Conservation (phyloP, 2,113 vertebrate genomes). For the Murina feae region DNA sequence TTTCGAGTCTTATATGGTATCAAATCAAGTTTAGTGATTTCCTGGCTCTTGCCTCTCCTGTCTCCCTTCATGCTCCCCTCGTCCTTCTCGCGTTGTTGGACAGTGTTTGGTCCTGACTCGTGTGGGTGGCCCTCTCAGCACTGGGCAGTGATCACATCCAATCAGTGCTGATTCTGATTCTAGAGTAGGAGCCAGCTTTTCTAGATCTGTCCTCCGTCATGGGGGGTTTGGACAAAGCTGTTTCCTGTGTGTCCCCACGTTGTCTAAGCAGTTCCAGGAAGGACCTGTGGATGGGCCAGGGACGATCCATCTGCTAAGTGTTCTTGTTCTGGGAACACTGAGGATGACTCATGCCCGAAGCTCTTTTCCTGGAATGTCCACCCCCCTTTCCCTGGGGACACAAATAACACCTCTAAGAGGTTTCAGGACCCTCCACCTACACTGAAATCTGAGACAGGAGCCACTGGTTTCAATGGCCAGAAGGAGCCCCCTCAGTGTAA, state of each 20-base stretch:
- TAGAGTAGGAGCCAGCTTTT: background rate
- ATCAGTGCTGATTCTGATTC: background rate
- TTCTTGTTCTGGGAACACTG: background rate
- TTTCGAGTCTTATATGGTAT: background rate
- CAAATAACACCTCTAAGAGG: background rate
- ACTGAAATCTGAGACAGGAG: background rate
- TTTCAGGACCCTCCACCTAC: background rate
- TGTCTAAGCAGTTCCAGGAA: background rate
- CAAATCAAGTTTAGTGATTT: background rate
- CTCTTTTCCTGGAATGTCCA: background rate
- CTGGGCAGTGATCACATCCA: rapidly evolving
- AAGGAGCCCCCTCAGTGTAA: background rate
- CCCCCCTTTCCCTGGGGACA: background rate
- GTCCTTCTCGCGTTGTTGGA: background rate
- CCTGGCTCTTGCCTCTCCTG: background rate
- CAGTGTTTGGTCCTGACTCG: background rate
- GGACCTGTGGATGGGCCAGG: background rate
- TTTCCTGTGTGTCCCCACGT: background rate
- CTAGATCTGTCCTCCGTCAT: background rate
- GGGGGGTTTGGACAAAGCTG: rapidly evolving
- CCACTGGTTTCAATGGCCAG: background rate
- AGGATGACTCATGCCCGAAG: background rate
- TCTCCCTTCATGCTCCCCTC: background rate
- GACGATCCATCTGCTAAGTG: background rate
- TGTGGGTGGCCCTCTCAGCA: background rate